phyloP scores from a whole-genome alignment of 1,140 invertebrate genomes.

The Drosophila prosaltans region DNA sequence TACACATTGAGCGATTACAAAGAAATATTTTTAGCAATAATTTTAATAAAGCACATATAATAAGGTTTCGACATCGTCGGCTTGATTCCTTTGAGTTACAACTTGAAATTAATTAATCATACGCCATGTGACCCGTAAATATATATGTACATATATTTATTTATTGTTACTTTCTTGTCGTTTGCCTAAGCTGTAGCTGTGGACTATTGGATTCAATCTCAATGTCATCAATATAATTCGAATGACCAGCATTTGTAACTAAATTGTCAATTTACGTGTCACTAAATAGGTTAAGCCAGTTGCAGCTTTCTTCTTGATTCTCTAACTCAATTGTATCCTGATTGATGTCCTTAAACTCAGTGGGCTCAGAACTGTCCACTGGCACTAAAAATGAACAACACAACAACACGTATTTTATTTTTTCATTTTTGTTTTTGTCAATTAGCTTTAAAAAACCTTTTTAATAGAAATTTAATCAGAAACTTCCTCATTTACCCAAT shows the following conservation, averaged over 20 bases:
- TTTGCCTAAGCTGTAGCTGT: background rate
- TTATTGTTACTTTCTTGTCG: background rate
- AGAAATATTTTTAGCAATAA: constrained; percentile 1
- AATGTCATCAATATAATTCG: background rate
- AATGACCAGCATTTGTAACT: constrained; percentile 11
- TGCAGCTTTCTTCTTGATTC: background rate
- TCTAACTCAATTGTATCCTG: constrained; percentile 6
- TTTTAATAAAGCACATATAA: background rate
- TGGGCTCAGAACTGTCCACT: background rate
- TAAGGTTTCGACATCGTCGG: background rate
- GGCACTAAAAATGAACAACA: background rate
- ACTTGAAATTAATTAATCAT: constrained; percentile 10
- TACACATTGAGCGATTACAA: background rate
- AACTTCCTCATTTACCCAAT: too few species aligned
- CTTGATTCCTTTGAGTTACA: too few species aligned
- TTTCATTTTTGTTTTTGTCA: background rate
- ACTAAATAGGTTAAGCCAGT: constrained; percentile 10
- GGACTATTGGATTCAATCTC: background rate
- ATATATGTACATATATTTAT: background rate
- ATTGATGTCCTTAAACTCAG: constrained; percentile 11
- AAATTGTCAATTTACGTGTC: constrained; percentile 10
- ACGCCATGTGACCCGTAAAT: constrained; percentile 3
- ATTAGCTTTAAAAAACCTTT: background rate
- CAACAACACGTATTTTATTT: background rate
- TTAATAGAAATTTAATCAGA: too few species aligned